phyloP scores from a whole-genome alignment of 2,113 vertebrate species.

The Todiramphus saurophagus region DNA sequence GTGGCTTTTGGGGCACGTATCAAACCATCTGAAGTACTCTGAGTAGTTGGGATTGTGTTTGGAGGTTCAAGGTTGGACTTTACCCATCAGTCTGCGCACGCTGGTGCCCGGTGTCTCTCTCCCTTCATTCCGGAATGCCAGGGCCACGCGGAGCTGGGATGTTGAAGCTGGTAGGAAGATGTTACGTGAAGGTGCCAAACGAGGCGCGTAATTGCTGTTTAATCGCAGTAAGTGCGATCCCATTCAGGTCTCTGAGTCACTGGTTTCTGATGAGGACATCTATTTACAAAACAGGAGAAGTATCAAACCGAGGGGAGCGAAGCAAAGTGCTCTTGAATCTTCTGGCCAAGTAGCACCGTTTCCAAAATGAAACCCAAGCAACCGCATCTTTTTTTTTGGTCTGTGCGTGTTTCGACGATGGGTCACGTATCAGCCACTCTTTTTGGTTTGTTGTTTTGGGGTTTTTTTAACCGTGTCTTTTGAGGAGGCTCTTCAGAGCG shows the following conservation, averaged over 20 bases:
- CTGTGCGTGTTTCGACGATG: background rate
- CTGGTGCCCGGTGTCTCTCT: background rate
- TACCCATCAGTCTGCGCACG: rapidly evolving
- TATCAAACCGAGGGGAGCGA: rapidly evolving
- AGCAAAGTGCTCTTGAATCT: background rate
- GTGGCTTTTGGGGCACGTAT: background rate
- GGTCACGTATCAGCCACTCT: background rate
- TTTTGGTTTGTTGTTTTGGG: background rate
- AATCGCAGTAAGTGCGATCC: background rate
- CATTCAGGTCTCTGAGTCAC: rapidly evolving
- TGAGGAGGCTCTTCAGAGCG: background rate
- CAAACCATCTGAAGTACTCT: background rate
- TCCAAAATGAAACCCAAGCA: background rate
- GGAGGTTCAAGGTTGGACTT: background rate
- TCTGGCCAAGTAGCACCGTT: background rate
- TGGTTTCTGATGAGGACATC: background rate
- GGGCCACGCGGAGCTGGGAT: rapidly evolving
- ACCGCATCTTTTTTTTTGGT: background rate
- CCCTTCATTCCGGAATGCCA: background rate
- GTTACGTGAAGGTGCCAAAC: background rate
- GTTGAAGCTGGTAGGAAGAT: background rate
- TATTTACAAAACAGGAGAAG: background rate
- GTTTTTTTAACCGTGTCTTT: background rate
- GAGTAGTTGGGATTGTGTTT: background rate
- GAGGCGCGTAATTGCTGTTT: background rate